These are phyloP conservation scores for Apostichopus californicus DNA, from an alignment of 35 echinoderm and acorn worm species.

Conservation along the genomic window DNA sequence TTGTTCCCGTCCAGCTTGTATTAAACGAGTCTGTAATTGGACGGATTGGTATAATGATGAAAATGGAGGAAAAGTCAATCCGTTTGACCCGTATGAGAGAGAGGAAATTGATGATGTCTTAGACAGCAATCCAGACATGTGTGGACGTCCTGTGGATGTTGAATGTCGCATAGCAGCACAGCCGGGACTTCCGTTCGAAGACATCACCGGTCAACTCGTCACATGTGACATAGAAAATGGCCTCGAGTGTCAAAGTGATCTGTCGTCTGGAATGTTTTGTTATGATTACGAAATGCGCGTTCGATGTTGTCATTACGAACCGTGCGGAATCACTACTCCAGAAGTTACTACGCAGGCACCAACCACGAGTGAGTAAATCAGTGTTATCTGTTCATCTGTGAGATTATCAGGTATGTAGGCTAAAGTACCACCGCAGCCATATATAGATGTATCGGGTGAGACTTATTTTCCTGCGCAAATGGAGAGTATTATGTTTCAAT, in stretches of 20 bases:
- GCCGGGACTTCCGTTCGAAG: constrained; percentile 18
- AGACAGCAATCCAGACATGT: constrained; percentile 9
- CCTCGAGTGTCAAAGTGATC: constrained; percentile 13
- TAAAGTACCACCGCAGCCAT: too few species aligned
- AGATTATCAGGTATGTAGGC: too few species aligned
- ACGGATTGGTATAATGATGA: constrained; percentile 50
- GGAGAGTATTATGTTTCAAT: too few species aligned
- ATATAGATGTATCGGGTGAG: too few species aligned
- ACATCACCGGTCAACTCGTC: constrained; percentile 19
- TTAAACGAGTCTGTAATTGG: constrained; percentile 41
- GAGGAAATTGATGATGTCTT: not conserved
- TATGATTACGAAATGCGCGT: constrained; percentile 49
- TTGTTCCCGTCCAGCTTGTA: constrained; percentile 39
- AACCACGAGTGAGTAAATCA: constrained; percentile 4
- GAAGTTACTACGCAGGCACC: not conserved
- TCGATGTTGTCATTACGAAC: constrained; percentile 39
- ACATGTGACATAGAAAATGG: constrained; percentile 39
- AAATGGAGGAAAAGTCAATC: not conserved
- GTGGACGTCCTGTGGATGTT: constrained; percentile 35
- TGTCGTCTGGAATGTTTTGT: not conserved
- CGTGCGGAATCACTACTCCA: not conserved
- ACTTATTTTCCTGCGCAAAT: too few species aligned
- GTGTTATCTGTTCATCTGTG: too few species aligned
- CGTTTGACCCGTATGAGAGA: not conserved
- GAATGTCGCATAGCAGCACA: constrained; percentile 15